A percentile compares a stretch with the other conserved stretches of the same genome.
These are phyloP conservation scores for Astreopora myriophthalma DNA, from an alignment of 64 coral and sea anemone genomes.

Conservation along the genomic window DNA sequence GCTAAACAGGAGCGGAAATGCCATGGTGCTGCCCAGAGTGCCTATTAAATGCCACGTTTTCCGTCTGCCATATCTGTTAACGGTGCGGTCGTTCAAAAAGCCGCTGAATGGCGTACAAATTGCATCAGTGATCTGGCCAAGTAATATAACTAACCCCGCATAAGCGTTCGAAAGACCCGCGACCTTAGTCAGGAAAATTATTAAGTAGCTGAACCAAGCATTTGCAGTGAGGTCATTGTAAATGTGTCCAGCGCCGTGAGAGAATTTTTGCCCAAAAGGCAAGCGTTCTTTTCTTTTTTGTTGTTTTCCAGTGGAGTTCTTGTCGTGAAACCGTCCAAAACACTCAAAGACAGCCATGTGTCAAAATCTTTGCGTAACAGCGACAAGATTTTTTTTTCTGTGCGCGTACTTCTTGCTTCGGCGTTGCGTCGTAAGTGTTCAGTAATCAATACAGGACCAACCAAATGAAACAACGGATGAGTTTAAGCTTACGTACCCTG, in stretches of 20 bases:
- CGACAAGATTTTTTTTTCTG: not conserved
- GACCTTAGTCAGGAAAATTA: constrained; percentile 86
- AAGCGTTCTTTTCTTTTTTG: constrained; percentile 45
- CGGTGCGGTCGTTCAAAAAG: constrained; percentile 72
- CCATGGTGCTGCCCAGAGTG: constrained; percentile 40
- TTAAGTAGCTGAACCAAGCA: constrained; percentile 86
- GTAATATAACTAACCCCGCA: constrained; percentile 70
- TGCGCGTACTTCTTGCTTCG: not conserved
- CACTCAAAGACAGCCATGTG: not conserved
- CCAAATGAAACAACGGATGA: too few species aligned
- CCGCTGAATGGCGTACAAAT: constrained; percentile 79
- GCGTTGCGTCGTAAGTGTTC: not conserved
- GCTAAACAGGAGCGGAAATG: constrained; percentile 83
- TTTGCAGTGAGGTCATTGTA: constrained; percentile 80
- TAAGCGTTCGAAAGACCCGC: constrained; percentile 63
- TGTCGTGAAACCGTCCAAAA: not conserved
- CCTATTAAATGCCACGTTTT: constrained; percentile 90
- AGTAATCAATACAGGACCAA: too few species aligned
- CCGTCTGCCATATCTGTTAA: constrained; percentile 75
- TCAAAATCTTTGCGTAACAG: not conserved
- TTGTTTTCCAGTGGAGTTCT: not conserved
- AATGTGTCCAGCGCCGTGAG: constrained; percentile 80
- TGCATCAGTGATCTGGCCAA: constrained; percentile 84
- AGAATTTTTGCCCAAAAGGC: constrained; percentile 54
- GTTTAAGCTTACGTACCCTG: too few species aligned